Conservation (phyloP, 2,113 vertebrate genomes). For the Myotis yumanensis region DNA sequence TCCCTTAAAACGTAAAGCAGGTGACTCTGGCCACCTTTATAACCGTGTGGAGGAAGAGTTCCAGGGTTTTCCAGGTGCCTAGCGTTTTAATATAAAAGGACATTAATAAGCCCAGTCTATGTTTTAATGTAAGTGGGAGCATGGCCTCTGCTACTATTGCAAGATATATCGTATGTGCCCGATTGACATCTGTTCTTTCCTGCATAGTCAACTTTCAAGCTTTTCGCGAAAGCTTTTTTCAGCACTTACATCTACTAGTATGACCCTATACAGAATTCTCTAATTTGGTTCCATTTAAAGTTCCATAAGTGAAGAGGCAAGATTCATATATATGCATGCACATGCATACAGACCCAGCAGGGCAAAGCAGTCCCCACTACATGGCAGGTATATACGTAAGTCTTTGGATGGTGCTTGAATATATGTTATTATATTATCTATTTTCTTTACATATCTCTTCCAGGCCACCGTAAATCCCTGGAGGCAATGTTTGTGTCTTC, state of each 20-base stretch:
- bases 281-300: conserved; percentile 18
- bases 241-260: not conserved
- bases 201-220: not conserved
- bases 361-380: not conserved
- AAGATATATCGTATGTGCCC: not conserved
- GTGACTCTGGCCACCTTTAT: conserved; percentile 13
- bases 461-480: not conserved
- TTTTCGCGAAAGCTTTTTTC: conserved; percentile 34
- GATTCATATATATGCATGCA: not conserved
- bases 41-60: conserved; percentile 1
- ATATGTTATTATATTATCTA: not conserved
- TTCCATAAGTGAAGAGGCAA: not conserved
- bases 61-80: conserved; percentile 18
- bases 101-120: not conserved
- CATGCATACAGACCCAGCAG: not conserved
- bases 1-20: conserved; percentile 48
- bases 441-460: not conserved
- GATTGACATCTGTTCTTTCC: conserved; percentile 21
- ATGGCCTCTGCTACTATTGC: conserved; percentile 31
- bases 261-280: not conserved
- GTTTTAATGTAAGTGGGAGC: conserved; percentile 56
- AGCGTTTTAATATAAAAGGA: conserved; percentile 5
- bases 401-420: not conserved
- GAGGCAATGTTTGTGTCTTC: not conserved
- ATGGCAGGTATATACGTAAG: not conserved